A percentile compares a stretch with the other conserved stretches of the same genome.
phyloP scores from a whole-genome alignment of 1,140 invertebrate species.

The Drosophila setifemur region DNA sequence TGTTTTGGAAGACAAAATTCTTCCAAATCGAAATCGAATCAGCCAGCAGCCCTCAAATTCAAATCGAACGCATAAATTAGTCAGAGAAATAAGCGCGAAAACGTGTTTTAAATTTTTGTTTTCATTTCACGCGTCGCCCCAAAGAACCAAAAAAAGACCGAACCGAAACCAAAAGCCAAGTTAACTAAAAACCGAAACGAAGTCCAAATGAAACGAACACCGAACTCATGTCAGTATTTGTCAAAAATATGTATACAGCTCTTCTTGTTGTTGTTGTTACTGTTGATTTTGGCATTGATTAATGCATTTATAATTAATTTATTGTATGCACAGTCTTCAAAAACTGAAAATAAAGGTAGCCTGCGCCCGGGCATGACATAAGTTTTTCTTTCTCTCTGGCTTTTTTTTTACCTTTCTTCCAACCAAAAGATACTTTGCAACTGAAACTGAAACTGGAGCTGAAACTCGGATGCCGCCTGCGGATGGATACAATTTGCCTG shows the following conservation, averaged over 20 bases:
- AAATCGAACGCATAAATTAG: slow-evolving; percentile 80
- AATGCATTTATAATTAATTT: slow-evolving; percentile 81
- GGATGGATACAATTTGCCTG: slow-evolving; percentile 51
- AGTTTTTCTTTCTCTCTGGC: slow-evolving; percentile 26
- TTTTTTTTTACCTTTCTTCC: slow-evolving; percentile 1
- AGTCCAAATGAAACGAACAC: slow-evolving; percentile 24
- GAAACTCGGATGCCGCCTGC: slow-evolving; percentile 10
- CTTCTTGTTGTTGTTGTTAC: slow-evolving; percentile 16
- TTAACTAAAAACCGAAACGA: slow-evolving; percentile 8
- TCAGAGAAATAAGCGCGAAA: slow-evolving; percentile 76
- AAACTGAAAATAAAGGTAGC: slow-evolving; percentile 26
- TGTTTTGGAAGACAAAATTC: slow-evolving; percentile 46
- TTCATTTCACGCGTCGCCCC: slow-evolving; percentile 56
- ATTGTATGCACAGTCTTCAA: slow-evolving; percentile 56
- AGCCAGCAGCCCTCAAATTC: slow-evolving; percentile 36
- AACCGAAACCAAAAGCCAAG: slow-evolving; percentile 12
- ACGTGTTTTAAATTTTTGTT: slow-evolving; percentile 80
- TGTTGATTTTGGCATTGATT: slow-evolving; percentile 73
- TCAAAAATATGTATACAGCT: slow-evolving; percentile 50
- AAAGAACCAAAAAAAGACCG: slow-evolving; percentile 11
- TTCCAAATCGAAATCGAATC: slow-evolving; percentile 49
- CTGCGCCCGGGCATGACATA: slow-evolving; percentile 57
- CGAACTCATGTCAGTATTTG: slow-evolving; percentile 78
- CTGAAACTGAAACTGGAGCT: slow-evolving; percentile 45
- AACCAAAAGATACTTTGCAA: slow-evolving; percentile 11